Conservation (phyloP, 1,140 invertebrate genomes). For the Melanaphis sacchari region DNA sequence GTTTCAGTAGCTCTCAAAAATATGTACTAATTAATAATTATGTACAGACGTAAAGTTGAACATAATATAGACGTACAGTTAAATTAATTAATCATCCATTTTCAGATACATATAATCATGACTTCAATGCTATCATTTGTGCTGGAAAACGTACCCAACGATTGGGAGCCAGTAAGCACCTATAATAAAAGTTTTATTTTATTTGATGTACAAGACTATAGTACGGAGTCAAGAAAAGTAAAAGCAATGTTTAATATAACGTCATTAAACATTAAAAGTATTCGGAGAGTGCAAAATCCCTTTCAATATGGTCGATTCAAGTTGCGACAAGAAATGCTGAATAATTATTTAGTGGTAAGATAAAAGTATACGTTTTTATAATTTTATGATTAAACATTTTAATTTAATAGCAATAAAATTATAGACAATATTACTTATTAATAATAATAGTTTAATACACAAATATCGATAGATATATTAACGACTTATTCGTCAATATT, state of each 20-base stretch:
- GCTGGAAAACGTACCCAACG: background rate
- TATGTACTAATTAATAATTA: too few relatives aligned
- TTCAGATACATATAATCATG: background rate
- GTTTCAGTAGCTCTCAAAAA: background rate
- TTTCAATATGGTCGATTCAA: slow-evolving; percentile 32
- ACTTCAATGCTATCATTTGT: slow-evolving; percentile 10
- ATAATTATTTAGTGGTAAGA: background rate
- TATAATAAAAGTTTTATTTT: background rate
- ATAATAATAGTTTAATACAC: too few relatives aligned
- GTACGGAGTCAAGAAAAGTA: background rate
- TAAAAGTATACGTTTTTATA: background rate
- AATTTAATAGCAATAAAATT: background rate
- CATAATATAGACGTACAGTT: background rate
- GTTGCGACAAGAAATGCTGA: slow-evolving; percentile 27
- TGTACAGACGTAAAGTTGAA: too few relatives aligned
- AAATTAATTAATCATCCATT: background rate
- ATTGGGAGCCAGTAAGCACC: background rate
- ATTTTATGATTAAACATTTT: background rate
- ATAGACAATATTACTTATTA: too few relatives aligned
- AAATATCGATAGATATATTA: too few relatives aligned
- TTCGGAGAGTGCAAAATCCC: slow-evolving; percentile 24
- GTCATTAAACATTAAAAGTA: background rate
- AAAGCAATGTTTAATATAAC: background rate
- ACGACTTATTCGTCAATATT: too few relatives aligned
- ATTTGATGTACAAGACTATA: background rate